These are phyloP conservation scores for Phasia obesa DNA, from an alignment of 2,888 invertebrate species.

Conservation along the genomic window DNA sequence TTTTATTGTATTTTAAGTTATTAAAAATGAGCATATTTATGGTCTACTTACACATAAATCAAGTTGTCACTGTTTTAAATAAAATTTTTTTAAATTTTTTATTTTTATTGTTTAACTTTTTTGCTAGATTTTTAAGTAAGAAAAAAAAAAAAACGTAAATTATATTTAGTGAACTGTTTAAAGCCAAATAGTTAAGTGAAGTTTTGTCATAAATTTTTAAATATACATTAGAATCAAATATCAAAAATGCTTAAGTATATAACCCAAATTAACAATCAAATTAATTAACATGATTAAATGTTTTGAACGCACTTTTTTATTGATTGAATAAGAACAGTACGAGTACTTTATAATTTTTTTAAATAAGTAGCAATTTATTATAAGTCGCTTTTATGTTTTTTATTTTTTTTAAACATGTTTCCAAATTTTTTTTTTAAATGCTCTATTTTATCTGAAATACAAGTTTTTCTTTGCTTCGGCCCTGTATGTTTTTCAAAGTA, in stretches of 20 bases:
- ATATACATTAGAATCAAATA: slow-evolving; percentile 3
- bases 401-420: no score
- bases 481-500: no score
- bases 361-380: no score
- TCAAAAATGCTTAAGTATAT: not conserved
- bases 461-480: no score
- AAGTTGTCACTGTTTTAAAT: slow-evolving; percentile 48
- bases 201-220: slow-evolving; percentile 63
- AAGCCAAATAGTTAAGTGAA: slow-evolving; percentile 80
- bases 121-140: slow-evolving; percentile 53
- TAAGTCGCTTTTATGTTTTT: no score
- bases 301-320: no score
- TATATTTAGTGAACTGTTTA: slow-evolving; percentile 75
- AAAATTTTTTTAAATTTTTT: not conserved
- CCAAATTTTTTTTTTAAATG: no score
- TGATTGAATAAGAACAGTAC: no score
- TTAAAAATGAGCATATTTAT: slow-evolving; percentile 53
- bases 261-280: slow-evolving; percentile 33
- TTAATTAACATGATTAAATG: no score
- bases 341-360: no score
- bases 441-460: no score
- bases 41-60: slow-evolving; percentile 72
- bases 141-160: no score
- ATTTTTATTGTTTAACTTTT: slow-evolving; percentile 36
- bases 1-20: slow-evolving; percentile 11